These are phyloP conservation scores for Cotesia chilonis DNA, from an alignment of 1,140 invertebrate genomes.

Conservation along the genomic window DNA sequence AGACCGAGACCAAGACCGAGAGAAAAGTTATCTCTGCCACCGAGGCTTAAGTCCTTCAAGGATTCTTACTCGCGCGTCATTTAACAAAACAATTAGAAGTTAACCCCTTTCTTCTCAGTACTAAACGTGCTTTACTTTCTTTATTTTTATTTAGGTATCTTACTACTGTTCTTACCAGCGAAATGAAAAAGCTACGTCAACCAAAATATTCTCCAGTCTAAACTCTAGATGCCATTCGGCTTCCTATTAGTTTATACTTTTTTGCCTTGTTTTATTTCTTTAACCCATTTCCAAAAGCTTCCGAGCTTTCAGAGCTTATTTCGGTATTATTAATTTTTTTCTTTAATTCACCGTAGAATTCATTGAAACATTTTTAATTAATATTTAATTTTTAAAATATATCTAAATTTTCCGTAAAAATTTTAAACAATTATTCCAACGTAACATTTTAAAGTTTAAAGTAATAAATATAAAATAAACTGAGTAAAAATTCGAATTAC, in stretches of 20 bases:
- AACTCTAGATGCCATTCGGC: not conserved
- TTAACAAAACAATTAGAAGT: constrained; percentile 69
- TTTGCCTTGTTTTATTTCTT: not conserved
- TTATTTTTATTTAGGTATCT: constrained; percentile 46
- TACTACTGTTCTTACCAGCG: constrained; percentile 10
- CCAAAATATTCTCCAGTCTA: not conserved
- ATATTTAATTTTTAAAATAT: no score
- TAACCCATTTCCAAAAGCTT: no score
- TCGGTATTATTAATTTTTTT: no score
- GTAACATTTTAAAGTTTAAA: no score
- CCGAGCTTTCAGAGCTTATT: no score
- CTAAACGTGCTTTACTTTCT: constrained; percentile 48
- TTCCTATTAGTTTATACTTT: not conserved
- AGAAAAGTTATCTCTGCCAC: constrained; percentile 50
- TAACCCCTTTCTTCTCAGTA: constrained; percentile 59
- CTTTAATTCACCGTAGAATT: not conserved
- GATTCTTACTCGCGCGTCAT: constrained; percentile 68
- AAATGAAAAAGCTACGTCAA: constrained; percentile 13
- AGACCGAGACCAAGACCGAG: constrained; percentile 39
- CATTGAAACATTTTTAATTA: no score
- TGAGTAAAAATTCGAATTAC: no score
- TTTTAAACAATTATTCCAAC: no score
- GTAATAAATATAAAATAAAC: no score
- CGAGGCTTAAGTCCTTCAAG: constrained; percentile 62
- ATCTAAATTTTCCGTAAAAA: no score